Evolutionary conservation across 1,140 invertebrate genomes (phyloP), one percentile per base, ranked within the genome.

Genomic region (Hydropsyche tenuis): DNA sequence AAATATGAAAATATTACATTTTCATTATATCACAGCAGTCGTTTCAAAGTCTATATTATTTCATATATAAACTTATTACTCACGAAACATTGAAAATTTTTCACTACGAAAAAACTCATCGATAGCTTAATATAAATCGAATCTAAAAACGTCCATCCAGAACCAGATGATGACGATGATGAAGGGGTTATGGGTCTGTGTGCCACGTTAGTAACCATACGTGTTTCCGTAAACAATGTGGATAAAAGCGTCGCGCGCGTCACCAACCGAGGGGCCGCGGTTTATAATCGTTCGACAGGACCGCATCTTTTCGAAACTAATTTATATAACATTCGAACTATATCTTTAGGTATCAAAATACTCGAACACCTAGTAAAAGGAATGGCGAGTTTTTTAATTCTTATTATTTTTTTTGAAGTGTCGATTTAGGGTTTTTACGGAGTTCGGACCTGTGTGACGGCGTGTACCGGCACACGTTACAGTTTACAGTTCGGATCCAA

Each of bases 401-500:
- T n/a, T n/a, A n/a, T n/a, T n/a, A n/a, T n/a, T n/a, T n/a, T n/a
- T n/a, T n/a, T n/a, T n/a, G n/a, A n/a, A n/a, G n/a, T n/a, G n/a
- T n/a, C n/a, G 30, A 37, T 37, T 9, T 3, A 37, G 30, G 30
- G 30, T 3, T 9, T 3, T 37, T 37, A n/a, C 60, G 18, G 25
- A 53, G 48, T 53, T 11, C 48, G 48, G 16, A 1, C 23, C 23
- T 60, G 20, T 37, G 14, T 51, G 22, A 23, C n/a, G 30, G 70
- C 74, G 62, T 62, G 74, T 37, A 72, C 64, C 71, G 37, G 65
- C 69, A 63, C 69, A 63, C 56, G 66, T 75, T 72, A 75, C 74
- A 75, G 74, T 75, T 72, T 72, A 72, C 45, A 72, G 56, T 64
- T 75, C 60, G 62, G 71, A 68, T 75, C 70, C 74, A 75, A 75